These are phyloP conservation scores for Dicentrarchus labrax DNA, from an alignment of 2,113 vertebrate species.

Conservation along the genomic window DNA sequence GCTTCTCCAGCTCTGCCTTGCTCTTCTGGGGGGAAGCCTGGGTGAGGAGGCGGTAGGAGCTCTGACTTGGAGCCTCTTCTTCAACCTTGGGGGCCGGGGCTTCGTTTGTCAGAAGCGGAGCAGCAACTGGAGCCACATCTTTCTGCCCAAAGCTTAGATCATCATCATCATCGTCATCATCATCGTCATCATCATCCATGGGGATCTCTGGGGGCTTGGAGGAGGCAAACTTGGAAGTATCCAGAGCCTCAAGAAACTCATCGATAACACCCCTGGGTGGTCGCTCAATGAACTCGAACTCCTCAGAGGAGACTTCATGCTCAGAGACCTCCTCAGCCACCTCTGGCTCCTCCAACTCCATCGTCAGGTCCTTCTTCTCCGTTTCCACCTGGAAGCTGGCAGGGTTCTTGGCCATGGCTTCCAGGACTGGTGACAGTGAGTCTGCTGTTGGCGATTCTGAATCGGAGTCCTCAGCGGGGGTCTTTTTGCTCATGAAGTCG, in stretches of 20 bases:
- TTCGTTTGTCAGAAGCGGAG: neutral
- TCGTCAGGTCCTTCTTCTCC: conserved; percentile 56
- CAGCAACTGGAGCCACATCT: conserved; percentile 31
- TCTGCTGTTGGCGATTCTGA: conserved; percentile 84
- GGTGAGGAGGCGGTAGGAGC: conserved; percentile 78
- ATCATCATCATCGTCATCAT: conserved; percentile 75
- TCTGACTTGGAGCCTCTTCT: conserved; percentile 63
- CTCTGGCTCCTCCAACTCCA: conserved; percentile 77
- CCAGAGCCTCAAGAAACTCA: conserved; percentile 85
- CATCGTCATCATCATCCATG: conserved; percentile 80
- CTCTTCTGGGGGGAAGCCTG: conserved; percentile 76
- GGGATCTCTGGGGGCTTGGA: conserved; percentile 75
- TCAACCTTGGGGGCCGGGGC: conserved; percentile 16
- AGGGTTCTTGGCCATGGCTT: conserved; percentile 84
- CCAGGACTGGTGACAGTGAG: conserved; percentile 85
- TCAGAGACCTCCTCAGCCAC: conserved; percentile 81
- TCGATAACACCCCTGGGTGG: conserved; percentile 82
- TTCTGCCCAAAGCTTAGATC: conserved; percentile 68
- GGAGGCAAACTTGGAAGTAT: conserved; percentile 79
- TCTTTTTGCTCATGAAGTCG: conserved; percentile 71
- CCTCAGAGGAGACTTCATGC: conserved; percentile 85
- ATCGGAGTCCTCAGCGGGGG: conserved; percentile 75
- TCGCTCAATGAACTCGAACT: conserved; percentile 87
- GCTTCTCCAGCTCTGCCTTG: conserved; percentile 80
- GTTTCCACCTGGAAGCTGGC: conserved; percentile 82